phyloP scores from a whole-genome alignment of 2,888 invertebrate species.

The Cynaeus angustus region DNA sequence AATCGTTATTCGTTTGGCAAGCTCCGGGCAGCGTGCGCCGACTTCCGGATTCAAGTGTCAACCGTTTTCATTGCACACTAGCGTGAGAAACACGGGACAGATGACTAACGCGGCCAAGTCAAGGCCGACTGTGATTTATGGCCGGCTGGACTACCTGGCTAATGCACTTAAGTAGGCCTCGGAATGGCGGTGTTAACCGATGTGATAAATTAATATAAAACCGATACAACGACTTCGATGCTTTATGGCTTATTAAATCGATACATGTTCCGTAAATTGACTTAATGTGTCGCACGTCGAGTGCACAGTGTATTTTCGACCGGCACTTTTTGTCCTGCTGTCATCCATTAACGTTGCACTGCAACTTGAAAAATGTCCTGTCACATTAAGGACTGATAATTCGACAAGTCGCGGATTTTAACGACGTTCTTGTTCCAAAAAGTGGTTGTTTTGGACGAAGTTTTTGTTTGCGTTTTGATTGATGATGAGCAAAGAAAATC shows the following conservation, averaged over 20 bases:
- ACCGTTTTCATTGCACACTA: constrained; percentile 34
- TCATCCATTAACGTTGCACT: constrained; percentile 25
- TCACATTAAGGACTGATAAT: constrained; percentile 32
- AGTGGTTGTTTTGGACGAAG: neutral
- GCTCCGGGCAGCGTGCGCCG: constrained; percentile 24
- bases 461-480: constrained; percentile 8
- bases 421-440: neutral
- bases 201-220: constrained; percentile 53
- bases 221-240: constrained; percentile 34
- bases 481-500: neutral
- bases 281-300: constrained; percentile 57
- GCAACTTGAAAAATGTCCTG: constrained; percentile 40
- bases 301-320: constrained; percentile 25
- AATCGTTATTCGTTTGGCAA: too few relatives aligned
- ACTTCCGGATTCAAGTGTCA: constrained; percentile 43
- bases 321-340: constrained; percentile 10
- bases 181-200: constrained; percentile 44
- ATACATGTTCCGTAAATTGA: constrained; percentile 58
- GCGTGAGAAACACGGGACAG: constrained; percentile 55
- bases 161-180: constrained; percentile 53
- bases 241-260: constrained; percentile 58
- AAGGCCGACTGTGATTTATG: constrained; percentile 63
- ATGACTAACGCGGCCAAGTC: constrained; percentile 60
- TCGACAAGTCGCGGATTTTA: constrained; percentile 11
- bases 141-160: constrained; percentile 50